These are phyloP conservation scores for Drosophila dives DNA, from an alignment of 2,888 invertebrate species.

Conservation along the genomic window DNA sequence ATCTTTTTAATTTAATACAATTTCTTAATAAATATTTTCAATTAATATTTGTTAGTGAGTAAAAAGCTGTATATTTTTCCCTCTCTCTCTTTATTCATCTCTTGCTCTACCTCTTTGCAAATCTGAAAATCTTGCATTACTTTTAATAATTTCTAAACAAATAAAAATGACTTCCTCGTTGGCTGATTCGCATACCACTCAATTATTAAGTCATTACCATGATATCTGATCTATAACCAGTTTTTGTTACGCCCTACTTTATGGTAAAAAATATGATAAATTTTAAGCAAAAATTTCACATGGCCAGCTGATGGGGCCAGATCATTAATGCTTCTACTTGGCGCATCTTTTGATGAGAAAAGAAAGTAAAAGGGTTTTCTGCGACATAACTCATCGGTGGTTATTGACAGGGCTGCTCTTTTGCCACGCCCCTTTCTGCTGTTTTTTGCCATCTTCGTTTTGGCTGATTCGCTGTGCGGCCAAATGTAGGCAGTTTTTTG, in stretches of 20 bases:
- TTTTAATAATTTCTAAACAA: conserved; percentile 16
- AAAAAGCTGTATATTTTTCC: not conserved
- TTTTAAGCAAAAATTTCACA: conserved; percentile 49
- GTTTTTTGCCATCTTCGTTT: conserved; percentile 5
- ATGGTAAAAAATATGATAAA: conserved; percentile 8
- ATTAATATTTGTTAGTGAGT: not conserved
- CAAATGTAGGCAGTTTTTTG: conserved; percentile 21
- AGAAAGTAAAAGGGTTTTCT: conserved; percentile 73
- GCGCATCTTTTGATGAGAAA: conserved; percentile 50
- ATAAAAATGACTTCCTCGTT: conserved; percentile 31
- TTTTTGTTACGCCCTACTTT: conserved; percentile 40
- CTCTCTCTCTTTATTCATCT: not conserved
- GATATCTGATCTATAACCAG: conserved; percentile 22
- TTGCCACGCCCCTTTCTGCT: not conserved
- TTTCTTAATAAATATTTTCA: not conserved
- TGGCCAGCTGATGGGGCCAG: conserved; percentile 12
- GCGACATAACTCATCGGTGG: conserved; percentile 71
- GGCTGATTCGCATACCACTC: conserved; percentile 25
- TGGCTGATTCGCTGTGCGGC: conserved; percentile 10
- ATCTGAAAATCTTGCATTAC: not conserved
- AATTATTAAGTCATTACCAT: conserved; percentile 73
- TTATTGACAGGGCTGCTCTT: conserved; percentile 63
- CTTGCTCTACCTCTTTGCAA: not conserved
- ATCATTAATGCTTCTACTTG: conserved; percentile 51
- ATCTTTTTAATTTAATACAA: not conserved